Base-by-base conservation (phyloP, 1,140 invertebrate species). In the Lanistes nyassanus region DNA sequence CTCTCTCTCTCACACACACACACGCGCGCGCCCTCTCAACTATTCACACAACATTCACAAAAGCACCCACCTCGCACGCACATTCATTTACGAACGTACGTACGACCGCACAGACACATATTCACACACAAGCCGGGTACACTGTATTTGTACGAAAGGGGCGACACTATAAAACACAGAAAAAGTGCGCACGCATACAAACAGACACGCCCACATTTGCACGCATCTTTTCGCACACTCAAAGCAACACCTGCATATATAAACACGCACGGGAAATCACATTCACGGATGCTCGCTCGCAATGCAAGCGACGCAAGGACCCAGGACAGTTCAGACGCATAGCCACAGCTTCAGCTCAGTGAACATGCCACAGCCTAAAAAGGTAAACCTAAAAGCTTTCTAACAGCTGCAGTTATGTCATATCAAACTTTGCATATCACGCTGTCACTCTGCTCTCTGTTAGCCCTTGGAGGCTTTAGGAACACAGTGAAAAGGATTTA, bases 1-100 rank as follows among this genome's bases (percentile, higher is more conserved):
- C 64, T 66, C 64, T 66, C 64, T 66, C 64, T 39, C 36, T 66
- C 31, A 31, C 31, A 39, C 31, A 39, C 36, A 34, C 60, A 34
- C 60, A 34, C 60, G 31, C 60, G 31, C 60, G 31, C 60, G 31
- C 60, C 37, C 60, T 64, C 60, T 64, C 60, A 34, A 29, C 37
- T 36, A 34, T 36, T 64, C 60, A 34, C 60, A 34, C 60, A 34
- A 23, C 7, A 31, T 65, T 9, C 37, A 66, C 16, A 66, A 16
- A 7, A 36, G 11, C n/a, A n/a, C n/a, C n/a, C n/a, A n/a, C n/a
- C n/a, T n/a, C 21, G 9, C 11, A 34, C 9, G 19, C 39, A 29
- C 16, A 29, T n/a, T 34, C 39, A 36, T 66, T 66, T 39, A 39
- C 26, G 36, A 39, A 39, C n/a, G 7, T 9, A 29, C n/a, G 64